Percentiles rank a stretch among this genome's conserved stretches.
These are phyloP conservation scores for Ruditapes philippinarum DNA, from an alignment of 1,140 invertebrate species.

Conservation along the genomic window DNA sequence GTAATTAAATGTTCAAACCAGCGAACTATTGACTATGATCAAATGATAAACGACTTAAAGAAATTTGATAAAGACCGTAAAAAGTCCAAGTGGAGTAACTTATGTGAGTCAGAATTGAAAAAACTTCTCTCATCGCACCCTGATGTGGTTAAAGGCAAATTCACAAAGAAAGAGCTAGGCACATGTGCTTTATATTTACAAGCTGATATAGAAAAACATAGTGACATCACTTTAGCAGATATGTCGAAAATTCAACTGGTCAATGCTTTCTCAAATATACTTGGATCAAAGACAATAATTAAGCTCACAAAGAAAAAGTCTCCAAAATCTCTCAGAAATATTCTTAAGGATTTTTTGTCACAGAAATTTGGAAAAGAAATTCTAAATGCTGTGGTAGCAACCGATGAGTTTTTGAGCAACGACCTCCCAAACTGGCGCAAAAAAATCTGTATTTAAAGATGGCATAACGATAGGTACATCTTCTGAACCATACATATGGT, in stretches of 20 bases:
- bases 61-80: not conserved
- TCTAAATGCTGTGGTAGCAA: not conserved
- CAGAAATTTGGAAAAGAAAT: not conserved
- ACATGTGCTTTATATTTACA: not conserved
- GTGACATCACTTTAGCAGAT: not conserved
- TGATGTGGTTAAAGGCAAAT: not conserved
- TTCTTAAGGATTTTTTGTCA: not conserved
- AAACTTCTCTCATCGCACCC: not conserved
- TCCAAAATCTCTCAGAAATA: not conserved
- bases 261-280: not conserved
- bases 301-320: not conserved
- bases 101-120: not conserved
- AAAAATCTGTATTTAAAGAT: not conserved
- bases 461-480: not conserved
- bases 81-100: not conserved
- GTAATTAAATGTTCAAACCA: too few species aligned
- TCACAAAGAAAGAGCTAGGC: not conserved
- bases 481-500: not conserved
- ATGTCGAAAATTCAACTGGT: not conserved
- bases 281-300: not conserved
- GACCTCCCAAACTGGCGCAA: not conserved
- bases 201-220: not conserved
- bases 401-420: not conserved
- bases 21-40: too few species aligned
- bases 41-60: not conserved